Evolutionary conservation across 2,113 vertebrate species (phyloP).

Genomic region (Anguilla japonica): DNA sequence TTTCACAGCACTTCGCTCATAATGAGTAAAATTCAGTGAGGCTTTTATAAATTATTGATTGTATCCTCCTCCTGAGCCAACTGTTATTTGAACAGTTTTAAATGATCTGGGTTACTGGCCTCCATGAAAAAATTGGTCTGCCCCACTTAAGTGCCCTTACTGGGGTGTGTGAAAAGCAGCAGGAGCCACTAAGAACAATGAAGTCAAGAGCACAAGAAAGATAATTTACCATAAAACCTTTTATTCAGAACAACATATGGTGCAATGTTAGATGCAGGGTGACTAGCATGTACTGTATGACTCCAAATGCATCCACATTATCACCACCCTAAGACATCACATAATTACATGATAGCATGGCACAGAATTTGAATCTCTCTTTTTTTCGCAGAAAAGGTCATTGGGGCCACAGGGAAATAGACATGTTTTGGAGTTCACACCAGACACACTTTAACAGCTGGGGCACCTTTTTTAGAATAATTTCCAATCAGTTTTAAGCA

Average conservation of each 20-base stretch:
- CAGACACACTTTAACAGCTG: too few relatives aligned
- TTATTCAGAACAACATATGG: slow-evolving; percentile 17
- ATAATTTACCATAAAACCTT: slow-evolving; percentile 16
- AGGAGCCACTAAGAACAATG: not conserved
- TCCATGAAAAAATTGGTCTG: not conserved
- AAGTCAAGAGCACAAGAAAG: not conserved
- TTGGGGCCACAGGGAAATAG: not conserved
- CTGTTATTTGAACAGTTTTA: not conserved
- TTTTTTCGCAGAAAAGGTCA: not conserved
- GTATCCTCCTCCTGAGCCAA: not conserved
- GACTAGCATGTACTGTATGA: not conserved
- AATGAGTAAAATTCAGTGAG: too few relatives aligned
- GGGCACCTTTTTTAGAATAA: too few relatives aligned
- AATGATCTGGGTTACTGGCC: not conserved
- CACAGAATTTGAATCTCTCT: not conserved
- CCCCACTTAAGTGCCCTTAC: not conserved
- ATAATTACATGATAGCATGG: not conserved
- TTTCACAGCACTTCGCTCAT: too few relatives aligned
- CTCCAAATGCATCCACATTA: not conserved
- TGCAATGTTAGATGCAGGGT: not conserved
- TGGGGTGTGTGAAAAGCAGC: not conserved
- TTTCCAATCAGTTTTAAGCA: too few relatives aligned
- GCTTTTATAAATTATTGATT: too few relatives aligned
- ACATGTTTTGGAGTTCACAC: too few relatives aligned
- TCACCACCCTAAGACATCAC: not conserved